Evolutionary conservation across 1,140 invertebrate genomes (phyloP).

Genomic region (Drosophila persimilis): DNA sequence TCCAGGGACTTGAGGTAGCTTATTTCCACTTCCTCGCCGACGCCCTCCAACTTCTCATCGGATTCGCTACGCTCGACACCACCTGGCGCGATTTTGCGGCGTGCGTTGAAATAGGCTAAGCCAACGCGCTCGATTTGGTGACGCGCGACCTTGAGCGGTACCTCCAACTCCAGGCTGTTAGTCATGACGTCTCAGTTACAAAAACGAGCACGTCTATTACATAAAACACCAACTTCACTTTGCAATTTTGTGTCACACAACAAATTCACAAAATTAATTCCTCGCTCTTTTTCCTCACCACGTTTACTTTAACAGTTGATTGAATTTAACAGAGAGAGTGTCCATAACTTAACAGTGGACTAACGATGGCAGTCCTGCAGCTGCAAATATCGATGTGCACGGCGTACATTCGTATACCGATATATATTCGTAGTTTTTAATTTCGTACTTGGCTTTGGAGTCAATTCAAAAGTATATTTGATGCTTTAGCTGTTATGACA

Average conservation of each 20-base stretch:
- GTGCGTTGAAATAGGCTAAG: conserved; percentile 68
- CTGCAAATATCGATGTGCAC: too few relatives aligned
- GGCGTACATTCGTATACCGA: too few relatives aligned
- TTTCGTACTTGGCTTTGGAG: too few relatives aligned
- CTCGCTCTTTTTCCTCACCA: too few relatives aligned
- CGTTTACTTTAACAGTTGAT: too few relatives aligned
- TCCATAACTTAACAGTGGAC: too few relatives aligned
- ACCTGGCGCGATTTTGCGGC: conserved; percentile 62
- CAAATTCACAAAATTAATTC: conserved; percentile 4
- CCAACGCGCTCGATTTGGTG: conserved; percentile 84
- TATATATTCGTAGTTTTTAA: too few relatives aligned
- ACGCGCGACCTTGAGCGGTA: conserved; percentile 84
- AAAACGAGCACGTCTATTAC: conserved; percentile 12
- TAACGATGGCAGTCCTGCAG: too few relatives aligned
- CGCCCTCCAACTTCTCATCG: conserved; percentile 68
- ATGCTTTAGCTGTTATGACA: too few relatives aligned
- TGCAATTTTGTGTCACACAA: conserved; percentile 7
- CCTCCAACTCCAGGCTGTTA: conserved; percentile 55
- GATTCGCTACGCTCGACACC: conserved; percentile 71
- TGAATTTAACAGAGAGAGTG: too few relatives aligned
- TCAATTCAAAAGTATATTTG: too few relatives aligned
- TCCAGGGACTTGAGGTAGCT: conserved; percentile 94
- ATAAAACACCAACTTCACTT: conserved; percentile 16
- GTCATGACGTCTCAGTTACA: conserved; percentile 36
- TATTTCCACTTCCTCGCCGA: conserved; percentile 90